These are phyloP conservation scores for Glomeris marginata DNA, from an alignment of 2,888 invertebrate genomes.

Conservation along the genomic window DNA sequence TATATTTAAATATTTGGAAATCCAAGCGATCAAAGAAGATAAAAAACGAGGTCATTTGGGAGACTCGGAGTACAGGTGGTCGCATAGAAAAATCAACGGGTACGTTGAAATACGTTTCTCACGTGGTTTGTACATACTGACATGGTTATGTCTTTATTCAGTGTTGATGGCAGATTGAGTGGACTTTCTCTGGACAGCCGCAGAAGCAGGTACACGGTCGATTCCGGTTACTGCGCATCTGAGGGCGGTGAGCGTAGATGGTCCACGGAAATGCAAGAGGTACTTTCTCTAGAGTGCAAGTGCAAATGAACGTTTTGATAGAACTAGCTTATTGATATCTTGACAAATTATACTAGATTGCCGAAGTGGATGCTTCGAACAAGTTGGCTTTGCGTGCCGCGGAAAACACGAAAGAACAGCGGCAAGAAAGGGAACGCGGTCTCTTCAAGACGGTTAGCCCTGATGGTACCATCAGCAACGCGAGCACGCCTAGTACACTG, in stretches of 20 bases:
- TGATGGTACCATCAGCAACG: slow-evolving; percentile 23
- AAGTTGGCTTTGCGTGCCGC: slow-evolving; percentile 22
- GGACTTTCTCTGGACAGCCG: slow-evolving; percentile 24
- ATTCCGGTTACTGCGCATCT: slow-evolving; percentile 77
- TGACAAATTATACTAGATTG: background rate
- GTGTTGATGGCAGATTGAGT: slow-evolving; percentile 11
- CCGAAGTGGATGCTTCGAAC: slow-evolving; percentile 20
- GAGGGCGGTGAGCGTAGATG: slow-evolving; percentile 46
- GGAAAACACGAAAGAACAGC: slow-evolving; percentile 22
- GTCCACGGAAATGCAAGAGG: slow-evolving; percentile 25
- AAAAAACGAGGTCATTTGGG: slow-evolving; percentile 24
- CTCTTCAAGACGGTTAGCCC: background rate
- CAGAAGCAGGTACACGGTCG: slow-evolving; percentile 57
- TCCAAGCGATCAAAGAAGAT: slow-evolving; percentile 61
- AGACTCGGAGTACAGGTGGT: slow-evolving; percentile 17
- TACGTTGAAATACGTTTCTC: background rate
- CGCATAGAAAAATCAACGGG: slow-evolving; percentile 16
- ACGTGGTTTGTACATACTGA: slow-evolving; percentile 1
- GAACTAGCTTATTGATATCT: too few species aligned
- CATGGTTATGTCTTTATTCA: background rate
- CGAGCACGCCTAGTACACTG: slow-evolving; percentile 35
- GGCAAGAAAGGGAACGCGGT: slow-evolving; percentile 18
- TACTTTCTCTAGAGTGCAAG: too few species aligned
- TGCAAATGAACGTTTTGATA: too few species aligned
- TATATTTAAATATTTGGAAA: slow-evolving; percentile 86